These are phyloP conservation scores for Schmidtea mediterranea DNA, from an alignment of 1,140 invertebrate species.

Conservation along the genomic window DNA sequence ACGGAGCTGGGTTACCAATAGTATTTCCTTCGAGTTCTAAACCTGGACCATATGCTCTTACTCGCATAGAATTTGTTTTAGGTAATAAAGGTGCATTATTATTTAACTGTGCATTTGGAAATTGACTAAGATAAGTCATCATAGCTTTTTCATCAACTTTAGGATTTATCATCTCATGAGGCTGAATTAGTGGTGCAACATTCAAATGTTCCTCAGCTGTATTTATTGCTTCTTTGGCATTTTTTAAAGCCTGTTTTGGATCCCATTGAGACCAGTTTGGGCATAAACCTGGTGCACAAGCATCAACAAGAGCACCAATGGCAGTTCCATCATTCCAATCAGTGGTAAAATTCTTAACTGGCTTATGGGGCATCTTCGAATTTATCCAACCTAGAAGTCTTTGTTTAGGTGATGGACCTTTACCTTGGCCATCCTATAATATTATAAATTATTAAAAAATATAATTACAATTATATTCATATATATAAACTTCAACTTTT, in stretches of 20 bases:
- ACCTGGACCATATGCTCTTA: constrained; percentile 57
- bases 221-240: constrained; percentile 68
- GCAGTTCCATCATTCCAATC: constrained; percentile 75
- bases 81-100: constrained; percentile 48
- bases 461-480: no score
- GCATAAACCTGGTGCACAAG: constrained; percentile 57
- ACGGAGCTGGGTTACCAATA: constrained; percentile 43
- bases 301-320: constrained; percentile 64
- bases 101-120: constrained; percentile 61
- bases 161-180: constrained; percentile 68
- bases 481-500: no score
- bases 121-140: constrained; percentile 84
- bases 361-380: constrained; percentile 51
- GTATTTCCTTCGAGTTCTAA: constrained; percentile 18
- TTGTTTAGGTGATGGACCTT: constrained; percentile 52
- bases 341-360: constrained; percentile 67
- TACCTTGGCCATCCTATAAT: constrained; percentile 34
- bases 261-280: constrained; percentile 69
- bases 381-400: constrained; percentile 66
- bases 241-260: constrained; percentile 50
- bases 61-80: constrained; percentile 48
- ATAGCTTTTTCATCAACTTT: constrained; percentile 75
- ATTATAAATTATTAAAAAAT: no score
- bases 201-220: constrained; percentile 64
- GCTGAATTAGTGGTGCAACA: constrained; percentile 59